Evolutionary conservation across 1,140 invertebrate species (phyloP), one percentile per base, ranked within the genome.

Genomic region (Bombus fervidus): DNA sequence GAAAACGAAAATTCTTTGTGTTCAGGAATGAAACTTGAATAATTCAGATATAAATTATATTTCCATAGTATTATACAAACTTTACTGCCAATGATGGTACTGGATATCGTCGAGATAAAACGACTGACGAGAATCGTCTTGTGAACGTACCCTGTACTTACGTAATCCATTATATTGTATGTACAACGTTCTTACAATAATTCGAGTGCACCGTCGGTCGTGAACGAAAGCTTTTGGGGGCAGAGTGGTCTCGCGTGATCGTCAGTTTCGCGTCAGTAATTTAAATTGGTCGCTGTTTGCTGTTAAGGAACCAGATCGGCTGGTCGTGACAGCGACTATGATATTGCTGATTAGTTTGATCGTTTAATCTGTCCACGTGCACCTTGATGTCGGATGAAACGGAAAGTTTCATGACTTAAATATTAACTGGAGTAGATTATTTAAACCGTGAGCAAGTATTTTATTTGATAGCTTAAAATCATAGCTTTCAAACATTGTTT

Each of bases 111-210:
- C 66, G 74, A 73, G 84, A 86, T 79, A 84, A 89, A 87, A 62
- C 71, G 85, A 80, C 28, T 64, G 41, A 77, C 81, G 82, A 79
- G 86, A 90, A 87, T 87, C 66, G 73, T 86, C 83, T 53, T 87
- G 74, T 69, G 86, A 75, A 90, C 82, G 83, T 73, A 90, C 80
- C 75, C 81, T 83, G 79, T 74, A 83, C 86, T 90, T 90, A 88
- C 74, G 89, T 86, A 90, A 90, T 90, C 83, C 89, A 91, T 89
- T 89, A 91, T 91, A 89, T 75, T 86, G 85, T 91, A 91, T 91
- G 87, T 91, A 91, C 90, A 91, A 91, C 59, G 89, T 91, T 91
- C 90, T 91, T 91, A 91, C 90, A 91, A 87, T 91, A 87, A 87
- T 83, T 83, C 69, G 73, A 77, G 81, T 81, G 85, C 69, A 59